Evolutionary conservation across 2,888 invertebrate genomes (phyloP).

Genomic region (Caenorhabditis panamensis): DNA sequence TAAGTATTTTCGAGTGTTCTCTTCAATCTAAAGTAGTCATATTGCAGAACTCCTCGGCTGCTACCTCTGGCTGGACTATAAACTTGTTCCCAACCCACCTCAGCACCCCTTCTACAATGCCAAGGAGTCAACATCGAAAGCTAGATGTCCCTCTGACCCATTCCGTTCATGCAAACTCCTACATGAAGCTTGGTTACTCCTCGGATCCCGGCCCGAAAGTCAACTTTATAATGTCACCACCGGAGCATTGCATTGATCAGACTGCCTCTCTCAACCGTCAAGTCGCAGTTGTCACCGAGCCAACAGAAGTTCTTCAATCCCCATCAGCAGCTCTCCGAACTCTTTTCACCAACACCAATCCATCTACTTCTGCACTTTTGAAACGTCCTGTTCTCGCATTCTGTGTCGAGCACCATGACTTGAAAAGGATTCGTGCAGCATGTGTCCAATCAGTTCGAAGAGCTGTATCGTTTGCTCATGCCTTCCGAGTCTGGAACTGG

Average conservation of each 20-base stretch:
- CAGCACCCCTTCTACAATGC: slow-evolving; percentile 66
- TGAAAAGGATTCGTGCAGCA: slow-evolving; percentile 86
- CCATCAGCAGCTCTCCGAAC: slow-evolving; percentile 74
- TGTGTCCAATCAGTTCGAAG: slow-evolving; percentile 90
- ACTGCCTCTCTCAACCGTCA: slow-evolving; percentile 55
- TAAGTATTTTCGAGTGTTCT: not conserved
- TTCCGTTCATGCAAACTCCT: slow-evolving; percentile 42
- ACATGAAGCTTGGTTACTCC: slow-evolving; percentile 80
- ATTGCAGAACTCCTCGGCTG: slow-evolving; percentile 67
- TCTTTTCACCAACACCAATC: slow-evolving; percentile 66
- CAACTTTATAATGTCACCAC: slow-evolving; percentile 59
- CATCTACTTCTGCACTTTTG: slow-evolving; percentile 82
- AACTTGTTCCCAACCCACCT: slow-evolving; percentile 74
- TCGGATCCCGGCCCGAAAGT: slow-evolving; percentile 78
- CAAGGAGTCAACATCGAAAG: slow-evolving; percentile 31
- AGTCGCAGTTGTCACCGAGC: slow-evolving; percentile 20
- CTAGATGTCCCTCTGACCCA: slow-evolving; percentile 40
- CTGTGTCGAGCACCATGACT: slow-evolving; percentile 84
- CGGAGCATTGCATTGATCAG: slow-evolving; percentile 43
- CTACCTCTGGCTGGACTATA: slow-evolving; percentile 84
- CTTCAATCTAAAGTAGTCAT: not conserved
- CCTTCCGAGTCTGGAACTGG: slow-evolving; percentile 91
- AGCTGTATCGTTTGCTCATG: slow-evolving; percentile 82
- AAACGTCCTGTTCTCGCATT: slow-evolving; percentile 91
- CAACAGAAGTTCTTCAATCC: slow-evolving; percentile 67